These are phyloP conservation scores for Melanogrammus aeglefinus DNA, from an alignment of 2,797 vertebrate species.

Conservation along the genomic window DNA sequence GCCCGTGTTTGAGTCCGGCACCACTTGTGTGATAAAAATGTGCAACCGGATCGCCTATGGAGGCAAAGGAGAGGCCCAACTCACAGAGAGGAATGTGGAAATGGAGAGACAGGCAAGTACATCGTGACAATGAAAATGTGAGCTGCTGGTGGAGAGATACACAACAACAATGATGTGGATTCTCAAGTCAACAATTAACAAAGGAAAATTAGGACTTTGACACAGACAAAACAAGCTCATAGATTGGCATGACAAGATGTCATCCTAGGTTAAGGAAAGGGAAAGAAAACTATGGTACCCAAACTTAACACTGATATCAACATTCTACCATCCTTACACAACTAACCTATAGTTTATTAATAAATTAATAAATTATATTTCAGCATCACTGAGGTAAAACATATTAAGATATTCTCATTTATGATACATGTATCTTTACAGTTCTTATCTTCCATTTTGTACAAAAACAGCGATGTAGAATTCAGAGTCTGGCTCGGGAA, in stretches of 20 bases:
- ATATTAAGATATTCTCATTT: constrained; percentile 15
- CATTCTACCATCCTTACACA: neutral
- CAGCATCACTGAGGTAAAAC: constrained; percentile 30
- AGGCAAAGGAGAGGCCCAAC: constrained; percentile 82
- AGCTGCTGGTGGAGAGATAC: neutral
- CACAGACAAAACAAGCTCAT: neutral
- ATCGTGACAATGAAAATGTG: neutral
- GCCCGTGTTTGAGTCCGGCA: constrained; percentile 89
- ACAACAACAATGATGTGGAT: neutral
- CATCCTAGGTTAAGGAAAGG: neutral
- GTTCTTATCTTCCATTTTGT: constrained; percentile 18
- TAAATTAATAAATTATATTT: constrained; percentile 33
- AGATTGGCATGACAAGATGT: neutral
- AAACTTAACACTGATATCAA: neutral
- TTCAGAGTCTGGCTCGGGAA: constrained; percentile 91
- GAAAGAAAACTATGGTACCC: neutral
- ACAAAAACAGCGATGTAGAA: constrained; percentile 83
- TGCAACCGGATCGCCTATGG: constrained; percentile 83
- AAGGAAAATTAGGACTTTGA: too few species aligned
- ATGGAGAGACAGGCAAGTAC: constrained; percentile 82
- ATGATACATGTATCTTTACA: constrained; percentile 37
- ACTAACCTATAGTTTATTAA: constrained; percentile 11
- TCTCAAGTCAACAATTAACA: neutral
- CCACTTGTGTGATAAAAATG: constrained; percentile 86
- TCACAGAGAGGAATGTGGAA: constrained; percentile 87